These are phyloP conservation scores for Pherbina coryleti DNA, from an alignment of 2,888 invertebrate species.

Conservation along the genomic window DNA sequence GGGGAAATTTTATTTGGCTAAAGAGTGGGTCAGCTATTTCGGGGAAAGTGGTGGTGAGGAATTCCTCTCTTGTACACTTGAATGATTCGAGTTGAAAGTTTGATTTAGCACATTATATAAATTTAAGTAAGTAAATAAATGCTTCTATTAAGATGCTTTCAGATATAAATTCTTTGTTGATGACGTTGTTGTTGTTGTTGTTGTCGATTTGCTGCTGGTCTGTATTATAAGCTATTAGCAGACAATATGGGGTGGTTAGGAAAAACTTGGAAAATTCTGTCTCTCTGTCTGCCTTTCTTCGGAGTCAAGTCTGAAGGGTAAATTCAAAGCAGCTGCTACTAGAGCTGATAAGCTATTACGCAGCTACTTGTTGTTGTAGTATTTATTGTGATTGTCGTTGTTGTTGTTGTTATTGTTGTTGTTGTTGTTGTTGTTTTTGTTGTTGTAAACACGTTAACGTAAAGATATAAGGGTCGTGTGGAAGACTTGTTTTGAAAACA, in stretches of 20 bases:
- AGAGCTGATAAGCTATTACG: slow-evolving; percentile 4
- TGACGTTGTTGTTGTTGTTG: neutral
- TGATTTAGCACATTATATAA: slow-evolving; percentile 61
- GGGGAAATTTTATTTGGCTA: neutral
- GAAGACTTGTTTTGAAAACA: too few species aligned
- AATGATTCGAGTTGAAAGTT: slow-evolving; percentile 57
- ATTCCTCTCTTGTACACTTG: slow-evolving; percentile 41
- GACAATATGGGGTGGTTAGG: neutral
- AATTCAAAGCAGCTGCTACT: slow-evolving; percentile 33
- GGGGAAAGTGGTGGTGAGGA: neutral
- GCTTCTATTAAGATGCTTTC: slow-evolving; percentile 63
- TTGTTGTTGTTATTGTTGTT: slow-evolving; percentile 4
- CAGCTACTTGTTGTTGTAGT: neutral
- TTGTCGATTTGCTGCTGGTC: neutral
- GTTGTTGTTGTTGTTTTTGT: too few species aligned
- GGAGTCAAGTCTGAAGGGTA: neutral
- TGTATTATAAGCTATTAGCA: neutral
- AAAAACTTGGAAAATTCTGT: neutral
- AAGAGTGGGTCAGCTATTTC: neutral
- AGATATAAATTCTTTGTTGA: slow-evolving; percentile 47
- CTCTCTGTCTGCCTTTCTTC: neutral
- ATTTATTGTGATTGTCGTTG: neutral
- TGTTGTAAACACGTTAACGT: neutral
- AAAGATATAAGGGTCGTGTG: neutral
- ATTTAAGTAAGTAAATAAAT: slow-evolving; percentile 56